Percentiles rank a stretch among this genome's conserved stretches.
Conservation (phyloP, 2,797 vertebrate species). For the Trematomus bernacchii region DNA sequence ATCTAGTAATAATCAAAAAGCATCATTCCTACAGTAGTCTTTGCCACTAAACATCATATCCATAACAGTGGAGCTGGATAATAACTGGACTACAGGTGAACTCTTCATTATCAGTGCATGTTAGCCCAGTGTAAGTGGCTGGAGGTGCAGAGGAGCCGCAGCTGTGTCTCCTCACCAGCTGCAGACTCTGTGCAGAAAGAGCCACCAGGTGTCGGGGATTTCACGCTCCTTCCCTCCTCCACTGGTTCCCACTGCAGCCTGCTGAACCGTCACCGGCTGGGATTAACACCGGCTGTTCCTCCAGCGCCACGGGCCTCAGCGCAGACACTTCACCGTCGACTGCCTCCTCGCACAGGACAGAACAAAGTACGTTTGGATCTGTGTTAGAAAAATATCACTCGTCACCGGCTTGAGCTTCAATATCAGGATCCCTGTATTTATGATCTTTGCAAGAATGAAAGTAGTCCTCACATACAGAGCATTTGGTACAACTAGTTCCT, state of each 20-base stretch:
- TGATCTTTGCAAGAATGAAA: no score
- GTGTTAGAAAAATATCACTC: no score
- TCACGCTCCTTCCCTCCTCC: constrained; percentile 74
- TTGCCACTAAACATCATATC: background rate
- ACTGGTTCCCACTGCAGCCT: constrained; percentile 60
- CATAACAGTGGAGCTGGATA: background rate
- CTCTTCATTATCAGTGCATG: background rate
- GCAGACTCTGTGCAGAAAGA: constrained; percentile 71
- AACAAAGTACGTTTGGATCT: constrained; percentile 22
- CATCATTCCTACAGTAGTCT: background rate
- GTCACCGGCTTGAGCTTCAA: no score
- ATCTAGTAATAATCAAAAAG: background rate
- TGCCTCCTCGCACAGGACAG: constrained; percentile 20
- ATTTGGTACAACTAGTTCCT: no score
- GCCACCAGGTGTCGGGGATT: constrained; percentile 78
- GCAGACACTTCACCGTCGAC: constrained; percentile 15
- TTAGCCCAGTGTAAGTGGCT: constrained; percentile 21
- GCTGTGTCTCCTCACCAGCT: constrained; percentile 76
- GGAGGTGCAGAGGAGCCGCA: constrained; percentile 55
- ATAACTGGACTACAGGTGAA: constrained; percentile 19
- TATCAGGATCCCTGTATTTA: no score
- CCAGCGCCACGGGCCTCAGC: constrained; percentile 26
- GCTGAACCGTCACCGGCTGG: constrained; percentile 66
- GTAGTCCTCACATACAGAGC: no score
- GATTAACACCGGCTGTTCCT: constrained; percentile 75